phyloP scores from a whole-genome alignment of 2,888 invertebrate genomes.

The Acleris cristana region DNA sequence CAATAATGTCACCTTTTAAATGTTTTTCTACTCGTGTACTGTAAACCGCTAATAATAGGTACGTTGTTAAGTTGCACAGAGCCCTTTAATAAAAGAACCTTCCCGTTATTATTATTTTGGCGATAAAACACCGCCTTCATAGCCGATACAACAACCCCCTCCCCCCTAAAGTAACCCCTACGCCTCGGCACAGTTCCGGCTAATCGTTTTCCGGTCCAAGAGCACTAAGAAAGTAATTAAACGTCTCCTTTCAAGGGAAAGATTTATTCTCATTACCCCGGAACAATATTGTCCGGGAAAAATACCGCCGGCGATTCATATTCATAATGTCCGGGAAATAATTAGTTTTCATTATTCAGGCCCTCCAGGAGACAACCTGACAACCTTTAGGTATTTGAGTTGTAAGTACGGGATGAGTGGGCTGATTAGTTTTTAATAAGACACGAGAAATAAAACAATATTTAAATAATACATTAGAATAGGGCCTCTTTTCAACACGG shows the following conservation, averaged over 20 bases:
- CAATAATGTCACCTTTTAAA: too few species aligned
- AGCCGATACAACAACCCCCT: too few species aligned
- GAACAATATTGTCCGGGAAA: slow-evolving; percentile 39
- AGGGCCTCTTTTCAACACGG: too few species aligned
- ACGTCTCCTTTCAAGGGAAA: slow-evolving; percentile 40
- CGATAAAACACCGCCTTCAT: too few species aligned
- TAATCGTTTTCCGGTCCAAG: slow-evolving; percentile 36
- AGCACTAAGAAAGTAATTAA: slow-evolving; percentile 44
- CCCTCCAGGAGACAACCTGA: slow-evolving; percentile 23
- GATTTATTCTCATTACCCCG: slow-evolving; percentile 56
- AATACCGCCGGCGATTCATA: slow-evolving; percentile 60
- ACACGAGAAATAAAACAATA: neutral
- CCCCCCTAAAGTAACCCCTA: too few species aligned
- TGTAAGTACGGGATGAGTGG: neutral
- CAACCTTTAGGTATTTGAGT: slow-evolving; percentile 3
- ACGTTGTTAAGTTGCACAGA: too few species aligned
- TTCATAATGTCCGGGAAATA: slow-evolving; percentile 63
- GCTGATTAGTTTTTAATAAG: neutral
- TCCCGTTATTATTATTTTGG: too few species aligned
- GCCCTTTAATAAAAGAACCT: too few species aligned
- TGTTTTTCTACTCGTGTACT: too few species aligned
- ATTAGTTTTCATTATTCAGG: slow-evolving; percentile 64
- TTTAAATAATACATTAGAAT: too few species aligned
- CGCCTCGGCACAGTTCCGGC: slow-evolving; percentile 1
- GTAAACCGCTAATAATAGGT: too few species aligned